Evolutionary conservation across 2,113 vertebrate species (phyloP), one percentile per base, ranked within the genome.

Genomic region (Rattus rattus): DNA sequence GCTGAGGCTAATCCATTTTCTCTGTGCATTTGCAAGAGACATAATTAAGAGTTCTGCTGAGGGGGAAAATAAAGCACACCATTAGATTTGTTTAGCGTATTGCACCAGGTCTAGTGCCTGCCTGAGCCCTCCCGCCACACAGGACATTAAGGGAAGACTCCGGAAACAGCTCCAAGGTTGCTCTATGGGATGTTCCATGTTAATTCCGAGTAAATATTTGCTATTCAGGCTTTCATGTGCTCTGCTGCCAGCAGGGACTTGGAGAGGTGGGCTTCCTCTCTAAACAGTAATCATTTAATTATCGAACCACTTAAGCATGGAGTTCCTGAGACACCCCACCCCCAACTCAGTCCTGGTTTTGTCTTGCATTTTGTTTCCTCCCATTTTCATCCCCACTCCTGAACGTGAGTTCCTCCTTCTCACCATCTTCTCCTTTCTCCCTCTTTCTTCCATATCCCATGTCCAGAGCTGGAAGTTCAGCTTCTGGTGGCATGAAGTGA

Each of bases 1-100:
- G 97, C 65, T 28, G 54, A 24, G 7, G 95, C 87, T 97, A 97
- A 98, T 97, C 96, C 97, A 2, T 97, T 97, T 93, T 92, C 97
- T 95, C 61, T 49, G 81, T 26, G 4, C 19, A 0, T 96, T 98
- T 93, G 96, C 95, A 88, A 84, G 96, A 84, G 85, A 30, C 93
- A 24, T 91, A 94, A 98, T 97, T 76, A 97, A 91, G 98, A 96
- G 94, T 84, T 98, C 90, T 97, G 97, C 91, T 4, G 52, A 93
- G 97, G 88, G 77, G 96, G 89, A 94, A 95, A 88, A 96, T 94
- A 94, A 97, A 97, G 95, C 92, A 83, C 92, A 83, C 88, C 95
- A 2, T 81, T 86, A 92, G 96, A 39, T 92, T 96, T 94, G 96
- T 95, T 95, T 97, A 87, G 88, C 91, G 52, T 59, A 20, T 92